These are phyloP conservation scores for Mycetomoellerius zeteki DNA, from an alignment of 1,140 invertebrate species.

Conservation along the genomic window DNA sequence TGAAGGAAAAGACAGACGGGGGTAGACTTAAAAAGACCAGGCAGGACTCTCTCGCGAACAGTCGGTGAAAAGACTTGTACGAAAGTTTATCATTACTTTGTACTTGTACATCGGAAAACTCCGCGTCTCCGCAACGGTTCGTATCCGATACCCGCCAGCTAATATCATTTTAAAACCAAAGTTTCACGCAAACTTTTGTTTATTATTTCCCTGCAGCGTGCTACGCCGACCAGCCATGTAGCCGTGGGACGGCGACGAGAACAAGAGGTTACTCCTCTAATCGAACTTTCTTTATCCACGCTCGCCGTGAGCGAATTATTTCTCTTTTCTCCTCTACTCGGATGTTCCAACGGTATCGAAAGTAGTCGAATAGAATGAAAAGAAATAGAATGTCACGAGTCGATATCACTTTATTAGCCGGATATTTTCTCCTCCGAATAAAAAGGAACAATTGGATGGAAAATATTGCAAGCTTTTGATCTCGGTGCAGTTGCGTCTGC, in stretches of 20 bases:
- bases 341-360: slow-evolving; percentile 57
- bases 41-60: slow-evolving; percentile 61
- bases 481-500: neutral
- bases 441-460: slow-evolving; percentile 26
- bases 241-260: neutral
- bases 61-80: slow-evolving; percentile 76
- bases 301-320: slow-evolving; percentile 50
- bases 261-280: slow-evolving; percentile 65
- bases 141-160: slow-evolving; percentile 68
- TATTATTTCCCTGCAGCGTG: slow-evolving; percentile 79
- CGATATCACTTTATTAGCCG: slow-evolving; percentile 54
- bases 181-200: slow-evolving; percentile 81
- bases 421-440: slow-evolving; percentile 48
- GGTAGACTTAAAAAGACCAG: slow-evolving; percentile 10
- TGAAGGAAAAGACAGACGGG: slow-evolving; percentile 3
- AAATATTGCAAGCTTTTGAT: slow-evolving; percentile 34
- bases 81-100: slow-evolving; percentile 83
- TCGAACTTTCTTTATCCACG: slow-evolving; percentile 74
- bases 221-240: slow-evolving; percentile 6
- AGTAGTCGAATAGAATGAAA: slow-evolving; percentile 38
- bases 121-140: slow-evolving; percentile 52
- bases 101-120: slow-evolving; percentile 73
- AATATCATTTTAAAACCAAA: slow-evolving; percentile 85
- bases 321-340: slow-evolving; percentile 14
- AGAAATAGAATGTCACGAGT: slow-evolving; percentile 29